A percentile compares a stretch with the other conserved stretches of the same genome.
Conservation (phyloP, 2,888 invertebrate genomes). For the Plemyria rubiginata region DNA sequence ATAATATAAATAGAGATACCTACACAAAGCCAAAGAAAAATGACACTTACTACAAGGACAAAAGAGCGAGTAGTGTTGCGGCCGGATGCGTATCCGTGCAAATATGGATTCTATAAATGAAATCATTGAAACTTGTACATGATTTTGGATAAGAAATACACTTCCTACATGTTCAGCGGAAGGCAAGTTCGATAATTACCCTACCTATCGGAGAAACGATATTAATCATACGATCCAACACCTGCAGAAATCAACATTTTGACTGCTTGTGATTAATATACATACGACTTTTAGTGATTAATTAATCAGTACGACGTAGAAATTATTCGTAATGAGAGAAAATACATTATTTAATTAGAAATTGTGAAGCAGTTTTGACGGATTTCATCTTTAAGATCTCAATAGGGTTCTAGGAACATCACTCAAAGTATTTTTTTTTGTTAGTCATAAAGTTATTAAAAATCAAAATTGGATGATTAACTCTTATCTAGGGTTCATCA, state of each 20-base stretch:
- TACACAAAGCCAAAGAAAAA: no score
- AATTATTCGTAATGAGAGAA: conserved; percentile 14
- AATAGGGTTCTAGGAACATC: no score
- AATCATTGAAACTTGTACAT: neutral
- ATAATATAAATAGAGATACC: no score
- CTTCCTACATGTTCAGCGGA: neutral
- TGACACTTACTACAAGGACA: no score
- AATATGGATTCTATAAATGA: no score
- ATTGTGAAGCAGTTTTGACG: neutral
- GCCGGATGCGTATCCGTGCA: no score
- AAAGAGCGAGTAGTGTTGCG: no score
- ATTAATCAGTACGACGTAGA: conserved; percentile 11
- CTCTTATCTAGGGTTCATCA: no score
- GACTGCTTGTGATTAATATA: conserved; percentile 26
- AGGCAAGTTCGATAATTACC: neutral
- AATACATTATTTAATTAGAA: neutral
- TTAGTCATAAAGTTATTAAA: no score
- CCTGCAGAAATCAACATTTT: conserved; percentile 22
- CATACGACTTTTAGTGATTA: conserved; percentile 1
- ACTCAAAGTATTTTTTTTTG: no score
- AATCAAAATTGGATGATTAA: no score
- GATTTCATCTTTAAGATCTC: no score
- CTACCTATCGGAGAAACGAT: conserved; percentile 2
- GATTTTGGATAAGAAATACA: neutral
- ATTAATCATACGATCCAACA: conserved; percentile 27